Base-by-base conservation (phyloP, 2,113 vertebrate genomes). In the Coryphaenoides rupestris region DNA sequence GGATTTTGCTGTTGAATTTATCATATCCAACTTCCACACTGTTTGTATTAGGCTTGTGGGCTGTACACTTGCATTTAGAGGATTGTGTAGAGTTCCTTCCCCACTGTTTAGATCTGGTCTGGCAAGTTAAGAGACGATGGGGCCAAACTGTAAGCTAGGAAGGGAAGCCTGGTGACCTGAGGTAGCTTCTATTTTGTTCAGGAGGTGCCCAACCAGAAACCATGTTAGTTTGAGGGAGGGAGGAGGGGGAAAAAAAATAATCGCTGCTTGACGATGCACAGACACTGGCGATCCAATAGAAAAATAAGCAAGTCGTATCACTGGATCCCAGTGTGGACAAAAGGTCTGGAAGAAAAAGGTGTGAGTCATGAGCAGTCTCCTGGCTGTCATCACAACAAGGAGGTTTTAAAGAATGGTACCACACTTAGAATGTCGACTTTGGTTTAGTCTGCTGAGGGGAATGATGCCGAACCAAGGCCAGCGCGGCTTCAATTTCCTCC, bases 401-500 rank as follows among this genome's bases (percentile, higher is more conserved):
- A 16, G 13, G 22, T 17, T 24, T 50, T 26, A 49, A 58, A 15
- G 23, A 50, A 19, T 21, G 49, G 21, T 47, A 46, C 22, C 21
- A 50, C 21, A 47, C 47, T 26, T 4, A 10, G 60, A 21, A 7
- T 9, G 47, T 24, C 23, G n/a, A 23, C 12, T 62, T n/a, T 62
- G 49, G 46, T 62, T 52, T 62, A 62, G 47, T 53, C 47, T 62
- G 7, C 12, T 24, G 47, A 46, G 15, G 59, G 40, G 46, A 26
- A 62, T 52, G 60, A 26, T 24, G 33, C 9, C 33, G 15, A n/a
- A n/a, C 17, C 60, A 62, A 67, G 60, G 60, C 56, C 21, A 57
- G 21, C 45, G 49, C 57, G 60, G 60, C 40, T 65, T 73, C 63
- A 63, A 53, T 74, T 76, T 71, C 67, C 67, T 74, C 56, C 21